Evolutionary conservation across 2,888 invertebrate genomes (phyloP).

Genomic region (Cataglyphis livida): DNA sequence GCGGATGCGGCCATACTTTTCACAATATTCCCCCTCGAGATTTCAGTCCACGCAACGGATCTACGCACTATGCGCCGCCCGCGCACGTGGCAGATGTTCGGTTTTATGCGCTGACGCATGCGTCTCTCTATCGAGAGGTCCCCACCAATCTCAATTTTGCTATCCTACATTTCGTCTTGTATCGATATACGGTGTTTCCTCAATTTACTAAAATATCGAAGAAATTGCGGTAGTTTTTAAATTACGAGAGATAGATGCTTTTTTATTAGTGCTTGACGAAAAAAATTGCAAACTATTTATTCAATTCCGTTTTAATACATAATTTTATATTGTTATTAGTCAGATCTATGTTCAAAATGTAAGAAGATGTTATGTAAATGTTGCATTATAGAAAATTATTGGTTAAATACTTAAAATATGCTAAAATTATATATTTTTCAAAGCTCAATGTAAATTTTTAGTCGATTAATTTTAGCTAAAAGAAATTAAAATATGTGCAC

Average conservation of each 20-base stretch:
- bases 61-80: conserved; percentile 75
- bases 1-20: conserved; percentile 81
- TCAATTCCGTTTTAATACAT: neutral
- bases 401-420: neutral
- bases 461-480: neutral
- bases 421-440: neutral
- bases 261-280: neutral
- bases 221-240: conserved; percentile 12
- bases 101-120: conserved; percentile 76
- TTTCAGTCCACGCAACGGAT: conserved; percentile 72
- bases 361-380: neutral
- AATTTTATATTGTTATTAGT: neutral
- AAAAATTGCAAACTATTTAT: conserved; percentile 11
- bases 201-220: conserved; percentile 20
- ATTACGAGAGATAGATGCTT: neutral
- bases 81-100: conserved; percentile 82
- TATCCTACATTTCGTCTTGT: conserved; percentile 33
- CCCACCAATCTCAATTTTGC: conserved; percentile 51
- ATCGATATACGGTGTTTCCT: conserved; percentile 25
- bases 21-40: conserved; percentile 74
- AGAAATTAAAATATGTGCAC: neutral
- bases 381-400: conserved; percentile 4
- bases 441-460: neutral
- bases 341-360: neutral
- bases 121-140: conserved; percentile 58